Conservation (phyloP, 2,888 invertebrate species). For the Rhamnusium bicolor region DNA sequence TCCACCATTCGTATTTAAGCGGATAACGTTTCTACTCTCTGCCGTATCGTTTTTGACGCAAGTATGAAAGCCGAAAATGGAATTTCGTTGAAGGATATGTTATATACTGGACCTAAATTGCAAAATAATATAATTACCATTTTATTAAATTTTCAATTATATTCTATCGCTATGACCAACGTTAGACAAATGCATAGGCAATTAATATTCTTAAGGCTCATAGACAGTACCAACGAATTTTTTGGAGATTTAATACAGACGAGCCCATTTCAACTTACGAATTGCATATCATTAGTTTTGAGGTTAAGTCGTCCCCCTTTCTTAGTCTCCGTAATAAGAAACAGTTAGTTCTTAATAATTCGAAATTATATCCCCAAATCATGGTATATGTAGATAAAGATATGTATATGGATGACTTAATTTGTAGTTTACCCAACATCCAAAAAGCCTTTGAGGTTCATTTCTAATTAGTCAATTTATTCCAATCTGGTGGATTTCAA, state of each 20-base stretch:
- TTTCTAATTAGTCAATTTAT: not conserved
- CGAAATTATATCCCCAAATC: not conserved
- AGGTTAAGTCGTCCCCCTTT: not conserved
- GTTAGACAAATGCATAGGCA: not conserved
- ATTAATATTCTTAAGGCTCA: not conserved
- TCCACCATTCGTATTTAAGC: slow-evolving; percentile 19
- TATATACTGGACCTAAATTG: slow-evolving; percentile 25
- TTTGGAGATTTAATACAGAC: not conserved
- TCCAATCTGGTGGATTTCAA: not conserved
- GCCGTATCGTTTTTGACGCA: slow-evolving; percentile 21
- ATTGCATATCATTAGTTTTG: not conserved
- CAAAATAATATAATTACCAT: slow-evolving; percentile 21
- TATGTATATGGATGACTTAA: not conserved
- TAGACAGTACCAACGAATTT: not conserved
- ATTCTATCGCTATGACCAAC: not conserved
- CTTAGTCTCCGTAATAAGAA: not conserved
- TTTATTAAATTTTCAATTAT: slow-evolving; percentile 21
- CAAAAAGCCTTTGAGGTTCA: not conserved
- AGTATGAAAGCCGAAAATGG: slow-evolving; percentile 23
- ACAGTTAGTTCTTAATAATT: not conserved
- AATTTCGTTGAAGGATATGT: slow-evolving; percentile 19
- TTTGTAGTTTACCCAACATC: not conserved
- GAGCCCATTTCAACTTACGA: not conserved
- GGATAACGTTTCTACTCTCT: slow-evolving; percentile 11
- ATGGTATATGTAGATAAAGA: not conserved